Conservation (phyloP, 2,113 vertebrate species). For the Syngnathus scovelli region DNA sequence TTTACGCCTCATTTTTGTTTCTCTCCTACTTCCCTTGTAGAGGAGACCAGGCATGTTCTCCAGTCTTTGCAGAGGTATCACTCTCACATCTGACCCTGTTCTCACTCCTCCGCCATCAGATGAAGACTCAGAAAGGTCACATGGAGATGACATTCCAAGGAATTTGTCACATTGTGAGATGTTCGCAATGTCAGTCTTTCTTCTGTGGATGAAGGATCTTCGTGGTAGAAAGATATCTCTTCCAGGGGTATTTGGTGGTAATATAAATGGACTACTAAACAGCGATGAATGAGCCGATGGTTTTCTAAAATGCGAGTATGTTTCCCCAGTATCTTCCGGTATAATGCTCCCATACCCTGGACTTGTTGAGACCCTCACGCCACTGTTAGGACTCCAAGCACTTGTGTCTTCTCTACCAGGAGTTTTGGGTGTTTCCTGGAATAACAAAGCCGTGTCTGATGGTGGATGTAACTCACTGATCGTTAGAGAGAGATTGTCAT, state of each 20-base stretch:
- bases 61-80: constrained; percentile 69
- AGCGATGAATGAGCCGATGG: constrained; percentile 68
- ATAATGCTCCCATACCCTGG: constrained; percentile 73
- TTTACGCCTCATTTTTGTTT: constrained; percentile 62
- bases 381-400: constrained; percentile 68
- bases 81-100: constrained; percentile 18
- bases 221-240: constrained; percentile 80
- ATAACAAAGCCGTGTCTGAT: constrained; percentile 41
- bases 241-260: constrained; percentile 90
- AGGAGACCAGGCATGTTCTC: constrained; percentile 81
- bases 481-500: constrained; percentile 46
- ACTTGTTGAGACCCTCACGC: constrained; percentile 74
- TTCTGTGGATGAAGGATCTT: constrained; percentile 34
- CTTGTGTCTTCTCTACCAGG: constrained; percentile 71
- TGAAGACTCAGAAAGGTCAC: constrained; percentile 37
- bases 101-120: constrained; percentile 1
- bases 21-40: constrained; percentile 33
- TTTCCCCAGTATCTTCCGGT: constrained; percentile 67
- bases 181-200: constrained; percentile 14
- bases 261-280: constrained; percentile 72
- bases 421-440: constrained; percentile 82
- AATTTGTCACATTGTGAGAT: constrained; percentile 1
- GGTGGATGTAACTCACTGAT: constrained; percentile 8
- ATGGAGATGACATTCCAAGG: constrained; percentile 25
- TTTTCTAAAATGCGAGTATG: constrained; percentile 74